Base-by-base conservation (phyloP, 1,140 invertebrate genomes). In the Tribolium madens region DNA sequence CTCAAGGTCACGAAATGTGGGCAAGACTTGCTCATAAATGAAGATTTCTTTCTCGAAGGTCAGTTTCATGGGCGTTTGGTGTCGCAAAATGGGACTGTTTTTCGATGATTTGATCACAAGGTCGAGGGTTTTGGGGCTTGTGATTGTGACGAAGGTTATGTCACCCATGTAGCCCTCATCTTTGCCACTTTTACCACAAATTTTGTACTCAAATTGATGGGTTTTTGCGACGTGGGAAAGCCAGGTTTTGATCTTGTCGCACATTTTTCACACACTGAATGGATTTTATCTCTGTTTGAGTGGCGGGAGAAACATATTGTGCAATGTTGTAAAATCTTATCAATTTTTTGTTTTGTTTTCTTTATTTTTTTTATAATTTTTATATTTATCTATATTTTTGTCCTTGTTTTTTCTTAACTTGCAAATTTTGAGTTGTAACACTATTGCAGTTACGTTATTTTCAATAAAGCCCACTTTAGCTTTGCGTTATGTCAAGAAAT, bases 1-100 rank as follows among this genome's bases (percentile, higher is more conserved):
- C 87, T 84, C 6, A 42, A 64, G 76, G 83, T 13, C 78, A 82
- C 6, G 85, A 86, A 73, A 85, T 26, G 26, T n/a, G 0, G 76
- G 71, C 9, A 79, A 68, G 12, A 82, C 60, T 33, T 50, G 60
- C 3, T 77, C 70, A 73, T 82, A 82, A 7, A 81, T 70, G 31
- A 74, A 78, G 14, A 80, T 78, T 76, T 82, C 81, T 48, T 72
- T 17, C 13, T 72, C 46, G 14, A 72, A 72, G 12, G 14, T 2
- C 2, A 18, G 9, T 72, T 60, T 60, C 9, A 57, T 46, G 4
- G 53, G 53, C 2, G 33, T 21, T 17, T 72, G 17, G 5, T 50
- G 15, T 52, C 50, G 18, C 31, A 75, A 46, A 9, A n/a, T 48
- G 1, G 14, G 5, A 12, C 33, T 60, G 9, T 18, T n/a, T 42